Percentiles rank a stretch among this genome's conserved stretches.
Evolutionary conservation across 1,140 invertebrate species (phyloP).

Genomic region (Apis dorsata): DNA sequence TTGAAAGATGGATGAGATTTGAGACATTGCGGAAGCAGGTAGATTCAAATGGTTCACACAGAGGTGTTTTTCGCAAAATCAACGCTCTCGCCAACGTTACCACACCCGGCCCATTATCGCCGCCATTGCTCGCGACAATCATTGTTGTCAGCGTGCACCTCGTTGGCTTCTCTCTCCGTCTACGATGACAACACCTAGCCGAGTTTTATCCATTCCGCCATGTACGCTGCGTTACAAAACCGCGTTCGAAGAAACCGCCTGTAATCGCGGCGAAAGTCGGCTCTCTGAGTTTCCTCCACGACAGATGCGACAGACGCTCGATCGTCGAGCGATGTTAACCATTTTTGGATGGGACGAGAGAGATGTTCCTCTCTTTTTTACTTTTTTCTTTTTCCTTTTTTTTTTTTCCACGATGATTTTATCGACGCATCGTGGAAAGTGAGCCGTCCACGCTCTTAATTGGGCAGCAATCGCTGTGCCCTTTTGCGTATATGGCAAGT

Average conservation of each 20-base stretch:
- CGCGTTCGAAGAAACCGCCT: background rate
- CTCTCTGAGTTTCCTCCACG: background rate
- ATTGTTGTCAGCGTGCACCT: constrained; percentile 7
- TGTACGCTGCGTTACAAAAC: constrained; percentile 22
- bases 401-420: too few relatives aligned
- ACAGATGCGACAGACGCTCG: background rate
- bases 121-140: constrained; percentile 42
- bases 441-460: too few relatives aligned
- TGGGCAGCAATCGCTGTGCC: too few relatives aligned
- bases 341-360: background rate
- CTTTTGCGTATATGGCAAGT: too few relatives aligned
- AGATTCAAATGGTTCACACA: constrained; percentile 30
- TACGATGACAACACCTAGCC: constrained; percentile 23
- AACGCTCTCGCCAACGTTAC: constrained; percentile 43
- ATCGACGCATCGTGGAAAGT: too few relatives aligned
- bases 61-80: constrained; percentile 44
- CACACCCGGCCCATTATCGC: constrained; percentile 47
- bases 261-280: constrained; percentile 29
- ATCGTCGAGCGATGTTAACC: background rate
- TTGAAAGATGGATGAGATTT: constrained; percentile 49
- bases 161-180: background rate
- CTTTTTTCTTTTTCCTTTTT: too few relatives aligned
- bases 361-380: background rate
- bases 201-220: constrained; percentile 19
- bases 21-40: constrained; percentile 47